Conservation (phyloP, 2,888 invertebrate genomes). For the Ectemnius lituratus region DNA sequence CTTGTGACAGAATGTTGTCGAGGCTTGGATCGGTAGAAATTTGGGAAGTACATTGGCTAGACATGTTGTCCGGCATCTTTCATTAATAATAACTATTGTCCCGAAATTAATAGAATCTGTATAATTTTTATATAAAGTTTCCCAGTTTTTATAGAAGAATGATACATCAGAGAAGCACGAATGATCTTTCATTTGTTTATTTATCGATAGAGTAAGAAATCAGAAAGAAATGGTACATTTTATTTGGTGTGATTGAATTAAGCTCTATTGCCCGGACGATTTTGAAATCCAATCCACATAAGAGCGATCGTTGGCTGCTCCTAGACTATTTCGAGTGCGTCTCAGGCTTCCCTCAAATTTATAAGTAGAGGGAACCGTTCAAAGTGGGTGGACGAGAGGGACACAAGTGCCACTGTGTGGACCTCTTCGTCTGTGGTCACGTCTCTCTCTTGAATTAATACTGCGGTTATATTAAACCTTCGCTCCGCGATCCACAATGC, state of each 20-base stretch:
- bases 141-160: no score
- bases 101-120: no score
- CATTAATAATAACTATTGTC: no score
- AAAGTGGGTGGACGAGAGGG: conserved; percentile 63
- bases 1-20: no score
- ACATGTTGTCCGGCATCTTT: no score
- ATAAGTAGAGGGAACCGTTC: conserved; percentile 65
- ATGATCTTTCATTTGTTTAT: no score
- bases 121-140: no score
- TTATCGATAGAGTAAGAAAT: no score
- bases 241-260: not conserved
- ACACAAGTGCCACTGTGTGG: conserved; percentile 39
- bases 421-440: conserved; percentile 31
- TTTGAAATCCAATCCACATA: conserved; percentile 69
- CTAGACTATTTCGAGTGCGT: conserved; percentile 73
- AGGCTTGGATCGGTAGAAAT: no score
- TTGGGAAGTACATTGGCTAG: no score
- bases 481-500: conserved; percentile 1
- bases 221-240: no score
- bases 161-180: no score
- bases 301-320: conserved; percentile 56
- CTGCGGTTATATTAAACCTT: not conserved
- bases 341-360: conserved; percentile 73
- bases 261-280: conserved; percentile 38
- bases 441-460: conserved; percentile 21